Percentiles rank a stretch among this genome's conserved stretches.
Evolutionary conservation across 2,113 vertebrate genomes (phyloP).

Genomic region (Elephantulus edwardii): DNA sequence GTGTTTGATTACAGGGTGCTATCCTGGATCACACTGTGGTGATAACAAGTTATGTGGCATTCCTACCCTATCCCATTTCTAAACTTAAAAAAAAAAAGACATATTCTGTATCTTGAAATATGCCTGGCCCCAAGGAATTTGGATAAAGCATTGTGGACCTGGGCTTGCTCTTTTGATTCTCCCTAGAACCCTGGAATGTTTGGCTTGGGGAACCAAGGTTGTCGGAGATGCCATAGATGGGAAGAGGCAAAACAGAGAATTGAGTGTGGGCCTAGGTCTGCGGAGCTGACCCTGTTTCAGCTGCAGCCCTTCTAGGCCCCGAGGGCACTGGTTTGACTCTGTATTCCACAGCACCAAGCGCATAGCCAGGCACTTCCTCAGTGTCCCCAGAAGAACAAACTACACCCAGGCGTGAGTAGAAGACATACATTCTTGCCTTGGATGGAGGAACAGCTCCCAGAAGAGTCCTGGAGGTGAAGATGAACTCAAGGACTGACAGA

Average conservation of each 20-base stretch:
- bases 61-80: not conserved
- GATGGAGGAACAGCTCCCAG: not conserved
- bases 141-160: not conserved
- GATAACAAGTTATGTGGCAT: not conserved
- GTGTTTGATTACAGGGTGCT: not conserved
- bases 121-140: not conserved
- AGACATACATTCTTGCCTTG: not conserved
- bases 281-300: fast-evolving
- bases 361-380: fast-evolving
- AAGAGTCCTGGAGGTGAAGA: not conserved
- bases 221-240: too few species aligned
- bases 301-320: not conserved
- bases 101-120: not conserved
- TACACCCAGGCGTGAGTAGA: fast-evolving
- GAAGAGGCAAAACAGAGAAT: not conserved
- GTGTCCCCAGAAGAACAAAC: not conserved
- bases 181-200: not conserved
- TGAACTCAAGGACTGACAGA: not conserved
- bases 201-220: not conserved
- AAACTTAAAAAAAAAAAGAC: not conserved
- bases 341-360: too few species aligned
- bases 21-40: not conserved
- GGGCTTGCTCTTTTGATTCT: not conserved
- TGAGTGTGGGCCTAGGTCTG: not conserved
- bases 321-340: not conserved